Base-by-base conservation (phyloP, 2,113 vertebrate genomes). In the Pristiophorus japonicus region DNA sequence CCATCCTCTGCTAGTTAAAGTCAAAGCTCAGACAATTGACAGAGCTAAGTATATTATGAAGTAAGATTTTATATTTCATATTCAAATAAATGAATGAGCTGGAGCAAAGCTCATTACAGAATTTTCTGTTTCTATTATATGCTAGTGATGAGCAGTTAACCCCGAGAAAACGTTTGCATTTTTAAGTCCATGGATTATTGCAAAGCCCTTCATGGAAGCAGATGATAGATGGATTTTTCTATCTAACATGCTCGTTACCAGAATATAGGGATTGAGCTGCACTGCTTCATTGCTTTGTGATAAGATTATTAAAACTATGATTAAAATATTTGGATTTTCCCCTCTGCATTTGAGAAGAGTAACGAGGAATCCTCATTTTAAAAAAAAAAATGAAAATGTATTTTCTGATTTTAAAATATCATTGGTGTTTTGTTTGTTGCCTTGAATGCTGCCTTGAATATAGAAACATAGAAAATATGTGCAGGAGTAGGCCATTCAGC, bases 1-100 rank as follows among this genome's bases (percentile, higher is more conserved):
- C 96, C 99, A 99, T 96, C 99, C 99, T 0, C 97, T 99, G 95
- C 97, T 99, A 96, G 99, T 99, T 96, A 99, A 99, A 97, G 98
- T 99, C 96, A 99, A 99, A 98, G 99, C 99, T 97, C 99, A 99
- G 96, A 99, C 98, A 90, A 98, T 99, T 96, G 99, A 99, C 96
- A 96, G 98, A 97, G 98, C 99, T 97, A 98, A 98, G 97, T 99
- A 99, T 78, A 99, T 99, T 4, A 99, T 99, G 98, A 99, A 99
- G 99, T 99, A 98, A 98, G 98, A 98, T 95, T 95, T 91, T 66
- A 95, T 95, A 47, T 4, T 96, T 92, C 8, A 20, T 63, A 10
- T 47, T 70, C 27, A 70, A 51, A 70, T 47, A 70, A 51, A 75
- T 11, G 22, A 51, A 34, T 73, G 22, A 34, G 12, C 22, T 47